These are phyloP conservation scores for Tetramorium parvispinum DNA, from an alignment of 1,140 invertebrate species.

Conservation along the genomic window DNA sequence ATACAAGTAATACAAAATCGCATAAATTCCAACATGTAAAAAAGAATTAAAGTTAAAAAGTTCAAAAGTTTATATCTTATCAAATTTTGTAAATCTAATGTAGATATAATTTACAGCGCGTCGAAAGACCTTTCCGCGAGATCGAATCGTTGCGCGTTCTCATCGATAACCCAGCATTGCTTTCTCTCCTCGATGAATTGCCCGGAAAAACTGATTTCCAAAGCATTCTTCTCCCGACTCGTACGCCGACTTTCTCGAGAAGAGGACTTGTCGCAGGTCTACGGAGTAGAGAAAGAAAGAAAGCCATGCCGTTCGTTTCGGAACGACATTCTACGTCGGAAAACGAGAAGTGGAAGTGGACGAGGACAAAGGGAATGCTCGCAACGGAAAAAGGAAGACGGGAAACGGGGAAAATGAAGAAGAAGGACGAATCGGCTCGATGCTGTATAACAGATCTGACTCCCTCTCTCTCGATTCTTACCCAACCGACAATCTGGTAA, in stretches of 20 bases:
- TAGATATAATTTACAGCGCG: constrained; percentile 15
- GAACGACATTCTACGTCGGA: constrained; percentile 35
- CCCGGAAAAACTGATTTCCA: constrained; percentile 58
- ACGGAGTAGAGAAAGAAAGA: constrained; percentile 32
- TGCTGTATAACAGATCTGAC: constrained; percentile 46
- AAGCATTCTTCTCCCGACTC: constrained; percentile 46
- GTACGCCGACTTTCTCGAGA: constrained; percentile 17
- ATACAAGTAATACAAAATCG: neutral
- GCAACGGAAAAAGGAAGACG: constrained; percentile 9
- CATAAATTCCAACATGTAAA: neutral
- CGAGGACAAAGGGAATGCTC: constrained; percentile 42
- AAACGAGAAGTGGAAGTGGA: constrained; percentile 52
- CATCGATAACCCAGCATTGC: constrained; percentile 52
- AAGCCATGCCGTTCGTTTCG: constrained; percentile 26
- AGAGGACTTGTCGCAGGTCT: constrained; percentile 28
- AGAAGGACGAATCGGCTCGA: constrained; percentile 34
- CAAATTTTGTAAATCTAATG: constrained; percentile 16
- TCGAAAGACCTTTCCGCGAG: neutral
- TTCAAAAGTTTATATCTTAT: neutral
- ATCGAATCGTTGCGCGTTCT: constrained; percentile 37
- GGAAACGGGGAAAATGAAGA: constrained; percentile 21
- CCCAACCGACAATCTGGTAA: constrained; percentile 58
- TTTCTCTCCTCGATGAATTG: constrained; percentile 53
- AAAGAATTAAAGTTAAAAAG: neutral
- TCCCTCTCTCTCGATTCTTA: constrained; percentile 38